Evolutionary conservation across 2,888 invertebrate genomes (phyloP).

Genomic region (Tachina fera): DNA sequence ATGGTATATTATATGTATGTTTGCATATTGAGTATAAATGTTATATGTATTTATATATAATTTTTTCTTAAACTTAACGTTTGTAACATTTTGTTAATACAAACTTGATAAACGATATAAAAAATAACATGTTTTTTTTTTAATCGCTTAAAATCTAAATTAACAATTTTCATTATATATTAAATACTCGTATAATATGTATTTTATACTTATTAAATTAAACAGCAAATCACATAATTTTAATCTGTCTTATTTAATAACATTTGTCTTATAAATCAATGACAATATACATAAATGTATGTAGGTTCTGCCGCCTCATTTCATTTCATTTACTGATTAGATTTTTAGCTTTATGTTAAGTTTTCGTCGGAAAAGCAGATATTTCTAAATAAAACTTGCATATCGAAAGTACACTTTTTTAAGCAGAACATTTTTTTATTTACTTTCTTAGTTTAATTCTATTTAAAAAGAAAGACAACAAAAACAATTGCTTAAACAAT

Average conservation of each 20-base stretch:
- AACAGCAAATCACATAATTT: conserved; percentile 51
- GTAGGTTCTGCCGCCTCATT: neutral
- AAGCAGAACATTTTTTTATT: neutral
- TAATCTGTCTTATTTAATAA: neutral
- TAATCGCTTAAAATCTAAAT: conserved; percentile 46
- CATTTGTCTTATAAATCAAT: conserved; percentile 1
- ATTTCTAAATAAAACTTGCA: neutral
- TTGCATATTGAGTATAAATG: conserved; percentile 17
- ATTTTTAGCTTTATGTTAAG: neutral
- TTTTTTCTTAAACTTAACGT: conserved; percentile 23
- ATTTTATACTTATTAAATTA: conserved; percentile 27
- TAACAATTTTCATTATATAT: conserved; percentile 19
- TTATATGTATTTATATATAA: conserved; percentile 3
- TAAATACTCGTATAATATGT: conserved; percentile 1
- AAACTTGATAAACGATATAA: conserved; percentile 32
- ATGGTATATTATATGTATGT: conserved; percentile 21
- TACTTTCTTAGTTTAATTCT: neutral
- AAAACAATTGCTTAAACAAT: conserved; percentile 62
- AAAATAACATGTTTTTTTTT: conserved; percentile 34
- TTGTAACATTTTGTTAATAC: conserved; percentile 21
- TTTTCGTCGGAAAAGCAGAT: neutral
- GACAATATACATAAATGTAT: conserved; percentile 8
- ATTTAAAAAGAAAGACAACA: conserved; percentile 52
- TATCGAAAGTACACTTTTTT: neutral
- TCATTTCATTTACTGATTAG: neutral